Evolutionary conservation across 2,888 invertebrate genomes (phyloP), one percentile per base, ranked within the genome.

Genomic region (Nomada ruficornis): DNA sequence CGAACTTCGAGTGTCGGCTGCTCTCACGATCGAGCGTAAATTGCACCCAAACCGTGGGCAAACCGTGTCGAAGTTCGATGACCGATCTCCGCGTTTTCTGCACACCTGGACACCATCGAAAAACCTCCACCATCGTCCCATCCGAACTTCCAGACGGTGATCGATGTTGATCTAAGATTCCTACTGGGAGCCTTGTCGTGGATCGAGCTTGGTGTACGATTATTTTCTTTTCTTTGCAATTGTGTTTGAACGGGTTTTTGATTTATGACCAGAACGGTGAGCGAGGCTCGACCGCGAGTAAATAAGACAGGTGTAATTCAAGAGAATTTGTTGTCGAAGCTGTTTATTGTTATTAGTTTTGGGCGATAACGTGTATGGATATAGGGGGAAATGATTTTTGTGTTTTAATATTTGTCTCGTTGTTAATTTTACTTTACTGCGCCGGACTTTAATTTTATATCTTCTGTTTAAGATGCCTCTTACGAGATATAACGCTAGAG

Each of bases 1-100:
- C 63, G n/a, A 80, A 75, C 62, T 82, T 80, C 23, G 80, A 64
- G 64, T 73, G 65, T 36, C 70, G 47, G 15, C 67, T 63, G 79
- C 67, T 68, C 63, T 68, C 57, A 54, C 69, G 67, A 20, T 44
- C 47, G 57, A 47, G 50, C 65, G 74, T 67, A 75, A 80, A 80
- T 80, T 68, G 75, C 52, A 75, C 80, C 50, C 7, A 18, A 50
- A 67, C 52, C 20, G 13, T 42, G 54, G 36, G 60, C 50, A 42
- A 73, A 70, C 47, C 60, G 65, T 64, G 79, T 68, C 80, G 71
- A 79, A 81, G 80, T 81, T 64, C 80, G 55, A 60, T 54, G 80
- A 69, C 65, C 80, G 72, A 78, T 80, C 78, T 54, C 59, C 64
- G 44, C 7, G n/a, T 13, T 15, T 26, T 63, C 50, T 10, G 42